phyloP scores from a whole-genome alignment of 2,888 invertebrate species.

The Xylota sylvarum region DNA sequence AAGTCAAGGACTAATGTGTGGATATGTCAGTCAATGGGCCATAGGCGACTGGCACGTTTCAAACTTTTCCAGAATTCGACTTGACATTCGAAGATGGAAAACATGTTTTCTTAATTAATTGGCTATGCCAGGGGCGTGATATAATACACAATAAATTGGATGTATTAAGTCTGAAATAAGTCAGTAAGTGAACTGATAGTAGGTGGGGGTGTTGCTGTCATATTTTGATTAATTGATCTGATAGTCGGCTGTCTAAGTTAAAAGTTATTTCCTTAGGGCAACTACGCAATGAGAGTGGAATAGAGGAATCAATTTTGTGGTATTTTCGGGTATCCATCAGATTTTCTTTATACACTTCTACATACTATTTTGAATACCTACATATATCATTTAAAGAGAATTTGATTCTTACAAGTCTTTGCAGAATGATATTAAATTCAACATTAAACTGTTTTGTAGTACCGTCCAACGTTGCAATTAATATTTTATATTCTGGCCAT shows the following conservation, averaged over 20 bases:
- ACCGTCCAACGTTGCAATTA: too few species aligned
- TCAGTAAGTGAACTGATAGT: not conserved
- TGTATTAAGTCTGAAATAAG: slow-evolving; percentile 6
- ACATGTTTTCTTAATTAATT: slow-evolving; percentile 40
- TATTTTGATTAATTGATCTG: slow-evolving; percentile 2
- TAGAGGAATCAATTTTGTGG: not conserved
- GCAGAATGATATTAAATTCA: too few species aligned
- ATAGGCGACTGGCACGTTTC: slow-evolving; percentile 18
- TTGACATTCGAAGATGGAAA: not conserved
- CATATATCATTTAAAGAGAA: too few species aligned
- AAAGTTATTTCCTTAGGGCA: not conserved
- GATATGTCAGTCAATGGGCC: not conserved
- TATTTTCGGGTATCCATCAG: too few species aligned
- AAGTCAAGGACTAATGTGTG: slow-evolving; percentile 1
- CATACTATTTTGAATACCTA: too few species aligned
- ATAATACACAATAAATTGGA: slow-evolving; percentile 11
- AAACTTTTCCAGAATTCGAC: slow-evolving; percentile 8
- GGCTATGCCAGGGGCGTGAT: slow-evolving; percentile 1
- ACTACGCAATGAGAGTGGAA: not conserved
- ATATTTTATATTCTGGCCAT: too few species aligned
- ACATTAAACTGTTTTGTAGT: too few species aligned
- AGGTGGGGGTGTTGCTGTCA: not conserved
- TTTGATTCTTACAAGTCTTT: too few species aligned
- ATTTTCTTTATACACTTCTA: too few species aligned
- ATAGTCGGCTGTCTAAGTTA: not conserved